A percentile compares a stretch with the other conserved stretches of the same genome.
phyloP scores from a whole-genome alignment of 1,140 invertebrate species.

The Belonocnema kinseyi region DNA sequence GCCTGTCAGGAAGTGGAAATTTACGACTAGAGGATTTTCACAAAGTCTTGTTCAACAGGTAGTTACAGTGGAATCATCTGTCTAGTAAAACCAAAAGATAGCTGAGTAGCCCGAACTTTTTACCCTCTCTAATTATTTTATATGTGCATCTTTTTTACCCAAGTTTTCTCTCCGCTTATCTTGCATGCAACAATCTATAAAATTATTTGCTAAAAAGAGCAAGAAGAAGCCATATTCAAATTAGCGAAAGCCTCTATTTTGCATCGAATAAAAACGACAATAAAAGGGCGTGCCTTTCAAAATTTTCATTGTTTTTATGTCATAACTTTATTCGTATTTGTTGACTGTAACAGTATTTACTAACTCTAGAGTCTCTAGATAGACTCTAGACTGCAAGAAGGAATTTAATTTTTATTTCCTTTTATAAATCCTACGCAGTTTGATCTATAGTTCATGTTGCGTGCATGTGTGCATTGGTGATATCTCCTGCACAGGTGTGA shows the following conservation, averaged over 20 bases:
- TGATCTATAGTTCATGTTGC: neutral
- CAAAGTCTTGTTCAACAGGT: neutral
- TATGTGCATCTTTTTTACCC: neutral
- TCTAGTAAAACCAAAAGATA: neutral
- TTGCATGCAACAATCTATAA: neutral
- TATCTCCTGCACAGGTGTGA: conserved; percentile 43
- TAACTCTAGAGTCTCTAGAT: no score
- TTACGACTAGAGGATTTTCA: conserved; percentile 23
- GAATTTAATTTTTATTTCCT: neutral
- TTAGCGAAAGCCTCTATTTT: neutral
- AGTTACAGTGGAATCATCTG: neutral
- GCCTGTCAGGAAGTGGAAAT: conserved; percentile 29
- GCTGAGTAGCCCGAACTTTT: neutral
- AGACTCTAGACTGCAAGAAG: neutral
- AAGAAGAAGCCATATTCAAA: neutral
- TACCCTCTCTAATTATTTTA: conserved; percentile 1
- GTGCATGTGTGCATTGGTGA: conserved; percentile 10
- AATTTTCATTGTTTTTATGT: neutral
- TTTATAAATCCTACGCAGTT: neutral
- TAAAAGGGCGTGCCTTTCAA: neutral
- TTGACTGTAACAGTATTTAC: neutral
- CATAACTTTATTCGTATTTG: neutral
- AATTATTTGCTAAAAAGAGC: neutral
- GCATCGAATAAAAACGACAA: neutral
- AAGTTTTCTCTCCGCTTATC: neutral